Conservation (phyloP, 2,888 invertebrate species). For the Campoplex capitator region DNA sequence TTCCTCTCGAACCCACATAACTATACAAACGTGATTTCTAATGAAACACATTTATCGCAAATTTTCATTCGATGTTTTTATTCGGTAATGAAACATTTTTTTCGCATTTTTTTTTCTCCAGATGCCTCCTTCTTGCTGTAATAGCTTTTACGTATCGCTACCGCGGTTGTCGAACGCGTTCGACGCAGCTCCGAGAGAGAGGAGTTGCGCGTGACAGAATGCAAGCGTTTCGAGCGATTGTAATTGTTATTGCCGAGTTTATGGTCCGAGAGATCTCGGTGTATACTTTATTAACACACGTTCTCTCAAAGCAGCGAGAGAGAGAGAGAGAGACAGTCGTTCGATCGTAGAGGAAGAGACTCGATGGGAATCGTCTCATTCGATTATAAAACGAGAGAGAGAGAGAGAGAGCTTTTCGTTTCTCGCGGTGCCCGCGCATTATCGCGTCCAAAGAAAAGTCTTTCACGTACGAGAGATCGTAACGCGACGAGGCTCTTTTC, state of each 20-base stretch:
- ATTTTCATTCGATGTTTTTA: not conserved
- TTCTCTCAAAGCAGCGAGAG: not conserved
- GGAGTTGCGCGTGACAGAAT: slow-evolving; percentile 63
- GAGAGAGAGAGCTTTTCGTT: no score
- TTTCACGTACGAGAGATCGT: no score
- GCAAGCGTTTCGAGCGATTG: slow-evolving; percentile 59
- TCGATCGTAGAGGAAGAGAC: no score
- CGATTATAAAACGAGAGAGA: no score
- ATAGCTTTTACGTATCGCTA: not conserved
- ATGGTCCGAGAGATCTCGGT: slow-evolving; percentile 59
- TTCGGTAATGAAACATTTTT: not conserved
- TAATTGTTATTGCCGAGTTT: slow-evolving; percentile 69
- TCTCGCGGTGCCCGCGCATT: no score
- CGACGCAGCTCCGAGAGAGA: not conserved
- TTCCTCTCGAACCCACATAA: not conserved
- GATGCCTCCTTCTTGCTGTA: not conserved
- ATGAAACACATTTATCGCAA: not conserved
- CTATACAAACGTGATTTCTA: not conserved
- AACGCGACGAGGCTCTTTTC: no score
- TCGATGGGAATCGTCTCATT: no score
- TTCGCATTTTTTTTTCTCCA: no score
- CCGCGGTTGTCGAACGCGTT: not conserved
- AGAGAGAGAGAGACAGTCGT: no score
- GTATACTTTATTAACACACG: slow-evolving; percentile 27
- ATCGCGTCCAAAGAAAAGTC: no score